These are phyloP conservation scores for Spongia lamella DNA, from an alignment of 37 sponge, comb jelly and placozoan species.

Conservation along the genomic window DNA sequence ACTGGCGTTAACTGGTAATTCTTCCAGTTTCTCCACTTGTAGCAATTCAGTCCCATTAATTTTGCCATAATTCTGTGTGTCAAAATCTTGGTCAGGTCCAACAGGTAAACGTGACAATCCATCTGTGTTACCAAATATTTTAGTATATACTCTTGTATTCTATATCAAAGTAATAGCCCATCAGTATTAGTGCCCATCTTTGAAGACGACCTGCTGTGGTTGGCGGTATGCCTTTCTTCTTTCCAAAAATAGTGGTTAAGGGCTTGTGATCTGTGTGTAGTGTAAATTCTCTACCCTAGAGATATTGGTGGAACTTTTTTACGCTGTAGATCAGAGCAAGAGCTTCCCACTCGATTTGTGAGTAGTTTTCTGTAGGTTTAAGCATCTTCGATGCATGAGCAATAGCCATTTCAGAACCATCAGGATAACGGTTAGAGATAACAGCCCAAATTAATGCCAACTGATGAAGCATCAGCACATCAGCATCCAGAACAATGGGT, in stretches of 20 bases:
- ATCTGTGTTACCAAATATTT: slow-evolving; percentile 37
- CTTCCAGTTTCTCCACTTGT: background rate
- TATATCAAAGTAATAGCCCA: slow-evolving; percentile 16
- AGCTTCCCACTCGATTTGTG: slow-evolving; percentile 6
- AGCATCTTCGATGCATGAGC: too few species aligned
- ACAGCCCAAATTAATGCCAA: too few species aligned
- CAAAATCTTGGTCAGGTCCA: too few species aligned
- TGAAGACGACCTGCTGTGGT: too few species aligned
- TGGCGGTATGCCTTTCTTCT: too few species aligned
- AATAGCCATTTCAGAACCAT: too few species aligned
- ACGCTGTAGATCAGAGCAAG: background rate
- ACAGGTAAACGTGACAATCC: slow-evolving; percentile 31
- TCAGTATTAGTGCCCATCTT: slow-evolving; percentile 34
- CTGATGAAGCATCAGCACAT: too few species aligned
- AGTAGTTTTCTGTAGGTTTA: background rate
- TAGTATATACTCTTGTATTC: slow-evolving; percentile 13
- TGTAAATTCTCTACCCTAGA: background rate
- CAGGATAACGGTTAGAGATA: too few species aligned
- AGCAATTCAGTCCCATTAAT: too few species aligned
- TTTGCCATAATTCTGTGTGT: too few species aligned
- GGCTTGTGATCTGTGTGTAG: background rate
- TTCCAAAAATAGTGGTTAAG: too few species aligned
- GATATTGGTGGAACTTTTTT: background rate
- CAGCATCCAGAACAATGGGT: too few species aligned
- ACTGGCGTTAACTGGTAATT: background rate